Evolutionary conservation across 2,113 vertebrate species (phyloP), one percentile per base, ranked within the genome.

Genomic region (Climacteris rufus): DNA sequence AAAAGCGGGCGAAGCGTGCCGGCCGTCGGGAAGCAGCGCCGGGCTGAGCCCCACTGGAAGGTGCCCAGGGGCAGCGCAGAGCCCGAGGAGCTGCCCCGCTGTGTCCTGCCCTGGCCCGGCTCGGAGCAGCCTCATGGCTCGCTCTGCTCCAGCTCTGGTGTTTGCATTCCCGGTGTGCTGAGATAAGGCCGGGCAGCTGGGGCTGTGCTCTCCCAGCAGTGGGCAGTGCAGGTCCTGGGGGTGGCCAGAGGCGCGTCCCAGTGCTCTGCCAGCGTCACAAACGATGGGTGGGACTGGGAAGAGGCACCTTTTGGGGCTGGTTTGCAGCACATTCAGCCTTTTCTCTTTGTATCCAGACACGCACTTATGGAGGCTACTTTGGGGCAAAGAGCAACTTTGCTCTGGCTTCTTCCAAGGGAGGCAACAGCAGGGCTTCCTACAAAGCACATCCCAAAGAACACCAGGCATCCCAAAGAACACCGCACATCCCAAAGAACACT

Each of bases 161-260:
- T 94, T 95, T 91, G 95, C 84, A 57, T 21, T 78, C 23, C 77
- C 17, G 13, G n/a, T 61, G 30, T 1, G 6, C 28, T 30, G 71
- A 80, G 97, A 97, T 97, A 97, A 97, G 87, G 83, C 83, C 7
- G 30, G 5, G 52, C 68, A 6, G 52, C 68, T 3, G 15, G 74
- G 77, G 61, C 50, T 45, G 40, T 7, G 44, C 39, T 90, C 39
- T 15, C 40, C 9, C n/a, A 1, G 84, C 25, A 28, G 35, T 15
- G 31, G 1, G 5, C 40, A n/a, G 49, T 3, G 59, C 1, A 1
- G 37, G 52, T 31, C 22, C 8, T 71, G 17, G 0, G 1, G 2
- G 30, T 1, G 30, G 78, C 52, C 60, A 53, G 28, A 49, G 6
- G 7, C 17, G 65, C 60, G 40, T 11, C 17, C n/a, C 6, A 3